A percentile compares a stretch with the other conserved stretches of the same genome.
Conservation (phyloP, 1,140 invertebrate genomes). For the Diabrotica virgifera region DNA sequence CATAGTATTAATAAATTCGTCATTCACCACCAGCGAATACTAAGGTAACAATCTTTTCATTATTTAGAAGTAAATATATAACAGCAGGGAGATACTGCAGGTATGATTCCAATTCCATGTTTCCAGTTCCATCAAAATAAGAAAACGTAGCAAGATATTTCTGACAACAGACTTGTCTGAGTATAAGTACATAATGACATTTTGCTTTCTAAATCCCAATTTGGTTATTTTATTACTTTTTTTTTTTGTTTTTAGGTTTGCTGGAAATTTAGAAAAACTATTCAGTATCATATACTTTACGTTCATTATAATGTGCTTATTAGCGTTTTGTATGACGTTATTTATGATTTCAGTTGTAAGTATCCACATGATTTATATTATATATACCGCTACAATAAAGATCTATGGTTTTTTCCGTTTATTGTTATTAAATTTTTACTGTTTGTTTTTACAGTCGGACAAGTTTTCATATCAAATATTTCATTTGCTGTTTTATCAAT, state of each 20-base stretch:
- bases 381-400: no score
- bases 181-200: no score
- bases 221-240: background rate
- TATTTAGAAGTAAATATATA: no score
- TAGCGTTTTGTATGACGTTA: background rate
- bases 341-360: background rate
- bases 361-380: background rate
- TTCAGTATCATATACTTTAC: background rate
- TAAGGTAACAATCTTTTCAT: background rate
- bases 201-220: background rate
- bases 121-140: no score
- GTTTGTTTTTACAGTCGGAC: background rate
- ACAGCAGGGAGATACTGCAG: no score
- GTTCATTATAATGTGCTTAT: background rate
- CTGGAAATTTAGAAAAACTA: background rate
- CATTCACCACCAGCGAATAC: background rate
- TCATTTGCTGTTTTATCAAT: background rate
- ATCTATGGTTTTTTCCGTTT: no score
- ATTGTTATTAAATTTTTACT: background rate
- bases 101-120: no score
- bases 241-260: background rate
- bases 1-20: background rate
- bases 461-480: background rate
- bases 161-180: no score
- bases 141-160: no score